Evolutionary conservation across 2,888 invertebrate species (phyloP).

Genomic region (Atherix ibis): DNA sequence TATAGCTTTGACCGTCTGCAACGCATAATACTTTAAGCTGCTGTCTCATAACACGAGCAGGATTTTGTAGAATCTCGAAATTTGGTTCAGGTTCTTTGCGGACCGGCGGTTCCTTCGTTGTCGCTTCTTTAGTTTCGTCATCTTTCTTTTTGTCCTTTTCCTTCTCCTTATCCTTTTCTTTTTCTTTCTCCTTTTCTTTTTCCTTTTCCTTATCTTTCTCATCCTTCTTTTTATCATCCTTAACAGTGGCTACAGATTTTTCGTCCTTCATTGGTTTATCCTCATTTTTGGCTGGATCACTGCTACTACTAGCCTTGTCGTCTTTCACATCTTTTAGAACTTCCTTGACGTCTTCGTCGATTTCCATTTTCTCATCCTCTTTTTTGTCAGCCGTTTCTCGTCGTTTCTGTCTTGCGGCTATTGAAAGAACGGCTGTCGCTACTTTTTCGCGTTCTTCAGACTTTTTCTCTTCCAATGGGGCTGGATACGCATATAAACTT

Average conservation of each 20-base stretch:
- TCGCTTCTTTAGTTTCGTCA: slow-evolving; percentile 24
- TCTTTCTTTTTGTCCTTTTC: slow-evolving; percentile 37
- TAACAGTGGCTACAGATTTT: slow-evolving; percentile 22
- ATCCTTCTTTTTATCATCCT: slow-evolving; percentile 29
- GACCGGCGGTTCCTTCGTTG: slow-evolving; percentile 23
- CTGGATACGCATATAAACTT: slow-evolving; percentile 90
- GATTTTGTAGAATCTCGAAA: slow-evolving; percentile 86
- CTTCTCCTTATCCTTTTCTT: slow-evolving; percentile 31
- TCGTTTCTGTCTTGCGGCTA: slow-evolving; percentile 82
- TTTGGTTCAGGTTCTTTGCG: slow-evolving; percentile 81
- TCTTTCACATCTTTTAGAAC: slow-evolving; percentile 34
- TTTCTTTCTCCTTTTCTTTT: slow-evolving; percentile 34
- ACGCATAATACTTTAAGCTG: slow-evolving; percentile 67
- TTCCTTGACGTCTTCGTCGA: slow-evolving; percentile 45
- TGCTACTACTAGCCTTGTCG: slow-evolving; percentile 22
- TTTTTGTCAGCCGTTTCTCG: slow-evolving; percentile 53
- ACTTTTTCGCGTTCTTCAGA: slow-evolving; percentile 95
- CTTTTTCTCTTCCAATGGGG: slow-evolving; percentile 95
- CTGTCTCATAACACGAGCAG: slow-evolving; percentile 85
- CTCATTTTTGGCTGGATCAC: slow-evolving; percentile 14
- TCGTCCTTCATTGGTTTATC: slow-evolving; percentile 24
- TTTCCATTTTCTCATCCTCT: slow-evolving; percentile 74
- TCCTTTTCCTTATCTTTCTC: slow-evolving; percentile 34
- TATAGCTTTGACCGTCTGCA: slow-evolving; percentile 65
- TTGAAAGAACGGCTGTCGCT: slow-evolving; percentile 92